Evolutionary conservation across 2,797 vertebrate genomes (phyloP), one percentile per base, ranked within the genome.

Genomic region (Melanotaenia maccullochi): DNA sequence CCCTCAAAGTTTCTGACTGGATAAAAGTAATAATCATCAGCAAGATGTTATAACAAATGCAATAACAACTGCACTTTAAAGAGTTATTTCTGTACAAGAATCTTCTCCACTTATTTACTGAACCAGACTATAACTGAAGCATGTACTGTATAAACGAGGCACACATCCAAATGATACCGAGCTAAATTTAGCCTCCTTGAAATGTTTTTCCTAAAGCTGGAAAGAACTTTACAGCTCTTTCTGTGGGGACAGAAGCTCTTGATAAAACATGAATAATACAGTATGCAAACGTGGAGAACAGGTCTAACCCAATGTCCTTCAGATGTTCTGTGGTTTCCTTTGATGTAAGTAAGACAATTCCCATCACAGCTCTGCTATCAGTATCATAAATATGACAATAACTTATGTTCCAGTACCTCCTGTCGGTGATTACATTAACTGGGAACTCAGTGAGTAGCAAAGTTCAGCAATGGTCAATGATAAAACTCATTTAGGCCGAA

Each of bases 391-490:
- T 65, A 65, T 65, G 73, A 77, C 68, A 75, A 75, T 83, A 84
- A 86, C 73, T 87, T 72, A 83, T 75, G 60, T 59, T 62, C 61
- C 54, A 57, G 73, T 54, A 67, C 68, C 62, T 85, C 62, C 49
- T 68, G 81, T 66, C 65, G 73, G 79, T 40, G 51, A 61, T 77
- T 71, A 65, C 71, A 71, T 64, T 68, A 69, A 78, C 82, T 60
- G 70, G 79, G 58, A 91, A 78, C 78, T 67, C 67, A 5, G 52
- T 66, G 63, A 64, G 89, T 85, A 78, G 81, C 90, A 94, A 95
- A 93, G 93, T 94, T 93, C 92, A 93, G 72, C 75, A 52, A 71
- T 75, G 73, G 89, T 92, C 84, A 93, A 91, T 92, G 89, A 95
- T 93, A 91, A 93, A 94, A 92, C 91, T 71, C 68, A 81, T 85